Base-by-base conservation (phyloP, 1,140 invertebrate species). In the Laupala kohalensis region DNA sequence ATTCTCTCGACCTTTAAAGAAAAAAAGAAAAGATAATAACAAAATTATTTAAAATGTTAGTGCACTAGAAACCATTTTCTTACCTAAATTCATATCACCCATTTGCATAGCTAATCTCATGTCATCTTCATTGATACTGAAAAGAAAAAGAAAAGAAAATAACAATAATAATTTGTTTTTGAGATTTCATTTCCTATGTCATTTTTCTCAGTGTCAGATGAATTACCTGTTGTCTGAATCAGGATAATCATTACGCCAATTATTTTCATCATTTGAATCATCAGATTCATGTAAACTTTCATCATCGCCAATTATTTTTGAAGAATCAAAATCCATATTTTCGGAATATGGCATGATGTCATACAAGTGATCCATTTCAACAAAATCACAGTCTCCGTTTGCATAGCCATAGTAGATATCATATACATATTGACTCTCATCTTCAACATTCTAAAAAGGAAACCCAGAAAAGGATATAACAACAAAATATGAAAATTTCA, bases 211-310 rank as follows among this genome's bases (percentile, higher is more conserved):
- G 6, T 2, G n/a, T 65, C 9, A 62, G 25, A 2, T 3, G n/a
- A 23, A n/a, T 62, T 70, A 65, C 62, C 69, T 70, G 23, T 75
- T 69, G 68, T 78, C 77, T 74, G 77, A 77, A 74, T 79, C 78
- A 25, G 77, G 77, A 73, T 79, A 78, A 73, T 79, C 78, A 75
- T 79, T 78, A 66, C 75, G 70, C 77, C 77, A 78, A 69, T 78
- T 76, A 69, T 77, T 76, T 74, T 79, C 78, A 75, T 78, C 78
- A 74, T 79, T 78, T 6, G 77, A 78, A 74, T 78, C 78, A 67
- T 79, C 78, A 27, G 67, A 64, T 0, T 71, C 72, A 3, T 69
- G 67, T 1, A 26, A 27, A 68, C 64, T 65, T 23, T 70, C 70
- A 63, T 73, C 72, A 37, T 66, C 37, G 9, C 1, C 37, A 13